Base-by-base conservation (phyloP, 2,797 vertebrate species). In the Arnoldichthys spilopterus region DNA sequence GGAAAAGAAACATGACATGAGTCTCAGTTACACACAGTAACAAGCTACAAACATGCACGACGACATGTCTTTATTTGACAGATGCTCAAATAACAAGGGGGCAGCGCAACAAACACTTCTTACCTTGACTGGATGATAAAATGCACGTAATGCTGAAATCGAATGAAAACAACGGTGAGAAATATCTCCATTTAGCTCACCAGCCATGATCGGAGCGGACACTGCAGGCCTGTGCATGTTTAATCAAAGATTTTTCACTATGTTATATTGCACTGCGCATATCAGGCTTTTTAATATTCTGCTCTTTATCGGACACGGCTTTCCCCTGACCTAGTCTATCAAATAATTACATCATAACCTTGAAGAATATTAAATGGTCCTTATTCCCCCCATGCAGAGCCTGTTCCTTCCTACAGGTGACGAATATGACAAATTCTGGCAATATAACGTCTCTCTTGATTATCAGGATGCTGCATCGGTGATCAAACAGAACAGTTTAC, bases 1-100 rank as follows among this genome's bases (percentile, higher is more conserved):
- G 18, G 11, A 3, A 24, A 12, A 24, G 1, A 62, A 34, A 15
- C 26, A 78, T 43, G 28, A 77, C 20, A 75, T 45, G 20, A n/a
- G 40, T 16, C 32, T 79, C 45, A 88, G 30, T 86, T 11, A 81
- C 7, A 83, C 4, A 82, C 1, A 80, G 0, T 83, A 11, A 28
- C 22, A 6, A 24, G 5, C 3, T 8, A 32, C 43, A 24, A 64
- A 43, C 20, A 43, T 7, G 37, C 3, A 26, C 26, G 22, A 18
- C 22, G 43, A 69, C 13, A n/a, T n/a, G n/a, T 20, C 30, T 22
- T 34, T 13, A n/a, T n/a, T 22, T 37, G 49, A 51, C 13, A 37
- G 34, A 2, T 56, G n/a, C 32, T 2, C 30, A 7, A 40, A 54
- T 26, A 24, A 51, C 6, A 9, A 26, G 37, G 32, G 11, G 24